Base-by-base conservation (phyloP, 1,140 invertebrate species). In the Magallana ariakensis region DNA sequence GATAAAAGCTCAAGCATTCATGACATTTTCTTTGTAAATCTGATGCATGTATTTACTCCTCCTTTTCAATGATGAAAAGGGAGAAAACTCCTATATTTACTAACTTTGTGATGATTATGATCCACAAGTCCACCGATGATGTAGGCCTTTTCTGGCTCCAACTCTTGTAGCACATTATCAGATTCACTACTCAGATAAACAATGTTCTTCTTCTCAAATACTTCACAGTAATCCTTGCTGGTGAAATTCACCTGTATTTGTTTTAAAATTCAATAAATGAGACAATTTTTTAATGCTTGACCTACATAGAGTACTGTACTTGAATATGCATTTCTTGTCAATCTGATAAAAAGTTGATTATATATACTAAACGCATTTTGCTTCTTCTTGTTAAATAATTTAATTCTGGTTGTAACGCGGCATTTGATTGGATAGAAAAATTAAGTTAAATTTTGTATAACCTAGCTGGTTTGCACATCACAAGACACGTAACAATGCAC, bases 101-200 rank as follows among this genome's bases (percentile, higher is more conserved):
- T 92, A 94, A 97, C 97, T 96, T 99, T 99, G 91, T 99, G 97
- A 90, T 96, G 96, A 95, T 99, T 99, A 94, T 99, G 99, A 95
- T 99, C 99, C 0, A 99, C 98, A 19, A 99, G 95, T 82, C 98
- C 99, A 70, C 99, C 99, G 95, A 99, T 99, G 62, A 99, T 96
- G 93, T 99, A 99, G 66, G 97, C 96, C 94, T 97, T 97, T 87
- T 96, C 95, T 16, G 97, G 96, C 89, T 98, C 96, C 87, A 99
- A 95, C 81, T 95, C 94, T 84, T 96, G 96, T 85, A 99, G 96
- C 4, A 98, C 94, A 95, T 98, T 98, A 83, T 98, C 96, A 5
- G 98, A 99, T 94, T 99, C 99, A 94, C 98, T 98, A 26, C 97
- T 97, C 83, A 99, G 95, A 94, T 99, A 99, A 2, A 99, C 95